Conservation (phyloP, 2,888 invertebrate genomes). For the Cryptus armator region DNA sequence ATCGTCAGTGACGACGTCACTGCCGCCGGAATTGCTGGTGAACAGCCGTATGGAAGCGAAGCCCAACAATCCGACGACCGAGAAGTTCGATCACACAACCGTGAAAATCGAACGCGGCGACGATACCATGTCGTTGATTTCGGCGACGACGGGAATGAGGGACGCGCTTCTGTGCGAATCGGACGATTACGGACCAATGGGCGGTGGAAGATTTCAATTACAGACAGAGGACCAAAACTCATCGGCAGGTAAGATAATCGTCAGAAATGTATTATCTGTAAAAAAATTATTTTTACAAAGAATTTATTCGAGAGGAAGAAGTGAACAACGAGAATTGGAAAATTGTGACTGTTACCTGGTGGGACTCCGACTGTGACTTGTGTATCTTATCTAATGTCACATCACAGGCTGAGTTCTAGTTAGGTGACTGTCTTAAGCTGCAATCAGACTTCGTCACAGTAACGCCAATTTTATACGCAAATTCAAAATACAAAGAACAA, state of each 20-base stretch:
- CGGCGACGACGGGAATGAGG: slow-evolving; percentile 85
- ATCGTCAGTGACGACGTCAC: slow-evolving; percentile 51
- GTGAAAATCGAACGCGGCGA: slow-evolving; percentile 54
- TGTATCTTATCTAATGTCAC: slow-evolving; percentile 89
- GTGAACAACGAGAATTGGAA: not conserved
- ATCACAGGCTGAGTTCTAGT: slow-evolving; percentile 99
- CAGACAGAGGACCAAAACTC: slow-evolving; percentile 91
- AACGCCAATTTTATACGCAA: not conserved
- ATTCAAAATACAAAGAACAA: not conserved
- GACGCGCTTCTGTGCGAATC: slow-evolving; percentile 92
- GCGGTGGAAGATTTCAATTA: slow-evolving; percentile 89
- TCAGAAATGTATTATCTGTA: not conserved
- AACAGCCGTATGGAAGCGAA: slow-evolving; percentile 75
- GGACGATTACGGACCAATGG: slow-evolving; percentile 92
- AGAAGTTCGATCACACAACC: slow-evolving; percentile 41
- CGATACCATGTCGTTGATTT: slow-evolving; percentile 54
- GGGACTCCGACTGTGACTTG: slow-evolving; percentile 94
- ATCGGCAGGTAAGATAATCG: slow-evolving; percentile 78
- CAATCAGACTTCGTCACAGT: slow-evolving; percentile 59
- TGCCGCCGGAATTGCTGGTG: slow-evolving; percentile 79
- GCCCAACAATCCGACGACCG: slow-evolving; percentile 63
- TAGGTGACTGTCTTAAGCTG: slow-evolving; percentile 86
- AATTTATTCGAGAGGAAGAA: not conserved
- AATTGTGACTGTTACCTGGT: slow-evolving; percentile 85
- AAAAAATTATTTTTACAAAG: not conserved